Evolutionary conservation across 2,113 vertebrate species (phyloP).

Genomic region (Quiscalus mexicanus): DNA sequence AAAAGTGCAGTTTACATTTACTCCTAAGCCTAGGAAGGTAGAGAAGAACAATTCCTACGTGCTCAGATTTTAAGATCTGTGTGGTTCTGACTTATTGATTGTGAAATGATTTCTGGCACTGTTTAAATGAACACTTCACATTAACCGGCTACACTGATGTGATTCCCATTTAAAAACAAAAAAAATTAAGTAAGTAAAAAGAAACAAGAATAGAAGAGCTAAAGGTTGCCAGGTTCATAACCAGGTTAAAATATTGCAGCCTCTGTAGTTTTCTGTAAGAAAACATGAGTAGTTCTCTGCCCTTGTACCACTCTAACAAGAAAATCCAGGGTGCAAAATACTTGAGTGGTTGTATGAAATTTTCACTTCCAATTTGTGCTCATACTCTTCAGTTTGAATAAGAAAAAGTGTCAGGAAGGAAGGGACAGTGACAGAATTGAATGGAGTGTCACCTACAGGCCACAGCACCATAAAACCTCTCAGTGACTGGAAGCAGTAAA

Average conservation of each 20-base stretch:
- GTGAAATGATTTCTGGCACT: neutral
- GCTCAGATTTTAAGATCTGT: neutral
- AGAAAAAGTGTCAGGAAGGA: neutral
- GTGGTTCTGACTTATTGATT: neutral
- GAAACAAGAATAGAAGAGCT: neutral
- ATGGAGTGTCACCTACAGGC: neutral
- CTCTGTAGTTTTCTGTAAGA: neutral
- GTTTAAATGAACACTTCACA: neutral
- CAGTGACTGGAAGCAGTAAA: neutral
- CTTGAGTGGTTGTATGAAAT: neutral
- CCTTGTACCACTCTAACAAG: neutral
- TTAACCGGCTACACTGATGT: neutral
- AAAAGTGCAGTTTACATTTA: constrained; percentile 5
- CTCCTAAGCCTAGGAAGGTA: neutral
- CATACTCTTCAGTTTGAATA: neutral
- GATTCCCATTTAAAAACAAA: neutral
- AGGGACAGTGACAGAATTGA: neutral
- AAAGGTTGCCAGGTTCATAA: neutral
- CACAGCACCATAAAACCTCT: neutral
- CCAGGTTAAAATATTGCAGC: neutral
- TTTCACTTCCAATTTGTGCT: neutral
- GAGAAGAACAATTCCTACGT: neutral
- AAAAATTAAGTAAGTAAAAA: neutral
- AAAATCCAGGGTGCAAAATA: neutral
- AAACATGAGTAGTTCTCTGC: neutral